Evolutionary conservation across 1,140 invertebrate genomes (phyloP), one percentile per base, ranked within the genome.

Genomic region (Achatina immaculata): DNA sequence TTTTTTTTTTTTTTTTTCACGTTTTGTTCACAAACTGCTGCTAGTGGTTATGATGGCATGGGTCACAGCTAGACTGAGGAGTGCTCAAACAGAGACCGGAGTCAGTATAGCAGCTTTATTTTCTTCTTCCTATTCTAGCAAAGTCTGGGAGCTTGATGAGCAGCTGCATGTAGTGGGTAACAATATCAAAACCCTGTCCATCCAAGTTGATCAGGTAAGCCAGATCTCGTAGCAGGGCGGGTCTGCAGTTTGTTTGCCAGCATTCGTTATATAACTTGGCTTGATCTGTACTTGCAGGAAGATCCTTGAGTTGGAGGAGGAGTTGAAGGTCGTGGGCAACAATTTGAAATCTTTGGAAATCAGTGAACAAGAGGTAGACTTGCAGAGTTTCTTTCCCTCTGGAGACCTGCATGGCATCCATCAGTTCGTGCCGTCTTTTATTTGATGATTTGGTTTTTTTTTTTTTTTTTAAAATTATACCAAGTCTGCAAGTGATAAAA

Each of bases 341-440:
- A 99, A 99, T 94, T 94, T 99, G 93, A 99, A 99, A 94, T 99
- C 98, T 90, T 96, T 99, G 90, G 98, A 99, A 94, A 98, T 99
- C 90, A 98, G 97, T 89, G 98, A 89, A 82, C 84, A 87, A 82
- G 89, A 90, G 89, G 89, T 90, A 90, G 78, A 80, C 42, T 80
- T 80, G 68, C 65, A 71, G 34, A 72, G 69, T 80, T 68, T 80
- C 78, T 34, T 62, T 62, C 21, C 78, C 78, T 71, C 83, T 82
- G 65, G 76, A 83, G 65, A 83, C 66, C 80, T 84, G 86, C 86
- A 88, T 88, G 86, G 84, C 83, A 82, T 86, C 80, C 51, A 55
- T 73, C 69, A 71, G 42, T 78, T 71, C 78, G 48, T 80, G 78
- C 66, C 65, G 34, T 80, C 38, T 16, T 55, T 73, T 4, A 73